A percentile compares a stretch with the other conserved stretches of the same genome.
These are phyloP conservation scores for Agapornis roseicollis DNA, from an alignment of 2,113 vertebrate genomes.

Conservation along the genomic window DNA sequence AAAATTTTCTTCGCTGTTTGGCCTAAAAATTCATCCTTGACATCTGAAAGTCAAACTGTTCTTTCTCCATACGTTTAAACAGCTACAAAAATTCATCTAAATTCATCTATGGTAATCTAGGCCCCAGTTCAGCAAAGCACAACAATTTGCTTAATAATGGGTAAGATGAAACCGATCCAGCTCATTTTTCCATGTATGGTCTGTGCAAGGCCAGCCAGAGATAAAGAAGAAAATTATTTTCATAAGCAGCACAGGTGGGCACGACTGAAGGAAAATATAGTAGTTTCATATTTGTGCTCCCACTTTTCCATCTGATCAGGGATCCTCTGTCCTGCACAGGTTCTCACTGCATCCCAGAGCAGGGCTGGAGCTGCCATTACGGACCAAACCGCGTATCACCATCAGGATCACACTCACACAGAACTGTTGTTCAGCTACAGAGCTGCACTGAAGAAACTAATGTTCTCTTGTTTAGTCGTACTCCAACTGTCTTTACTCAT, in stretches of 20 bases:
- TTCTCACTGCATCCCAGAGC: not conserved
- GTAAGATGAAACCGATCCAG: not conserved
- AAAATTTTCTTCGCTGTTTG: not conserved
- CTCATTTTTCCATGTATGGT: not conserved
- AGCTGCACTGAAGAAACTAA: not conserved
- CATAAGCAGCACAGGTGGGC: not conserved
- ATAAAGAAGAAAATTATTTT: not conserved
- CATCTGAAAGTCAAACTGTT: not conserved
- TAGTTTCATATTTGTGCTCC: not conserved
- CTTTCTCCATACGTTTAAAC: not conserved
- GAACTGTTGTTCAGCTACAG: not conserved
- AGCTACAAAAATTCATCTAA: not conserved
- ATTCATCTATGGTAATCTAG: not conserved
- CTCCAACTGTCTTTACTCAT: conserved; percentile 32
- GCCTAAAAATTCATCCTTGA: not conserved
- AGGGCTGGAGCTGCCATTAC: not conserved
- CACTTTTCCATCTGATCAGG: not conserved
- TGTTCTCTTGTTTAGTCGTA: not conserved
- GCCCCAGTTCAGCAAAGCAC: not conserved
- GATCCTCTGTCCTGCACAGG: not conserved
- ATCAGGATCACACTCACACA: not conserved
- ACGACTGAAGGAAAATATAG: not conserved
- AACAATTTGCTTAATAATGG: not conserved
- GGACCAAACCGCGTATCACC: not conserved
- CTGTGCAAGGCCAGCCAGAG: not conserved